Percentiles rank a stretch among this genome's conserved stretches.
Evolutionary conservation across 1,140 invertebrate species (phyloP).

Genomic region (Aphelenchoides avenae): DNA sequence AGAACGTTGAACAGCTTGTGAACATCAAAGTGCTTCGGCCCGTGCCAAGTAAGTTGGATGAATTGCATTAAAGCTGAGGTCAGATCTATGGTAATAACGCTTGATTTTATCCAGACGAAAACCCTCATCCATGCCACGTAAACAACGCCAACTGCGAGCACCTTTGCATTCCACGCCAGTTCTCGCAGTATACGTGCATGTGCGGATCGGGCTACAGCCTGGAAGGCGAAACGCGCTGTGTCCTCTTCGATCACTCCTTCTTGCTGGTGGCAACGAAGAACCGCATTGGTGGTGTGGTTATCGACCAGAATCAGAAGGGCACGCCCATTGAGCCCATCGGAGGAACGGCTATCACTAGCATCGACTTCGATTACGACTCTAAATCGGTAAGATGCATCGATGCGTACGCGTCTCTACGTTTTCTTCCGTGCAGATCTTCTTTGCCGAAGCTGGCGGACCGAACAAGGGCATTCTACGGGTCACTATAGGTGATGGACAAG

Average conservation of each 20-base stretch:
- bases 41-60: no score
- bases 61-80: no score
- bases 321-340: conserved; percentile 69
- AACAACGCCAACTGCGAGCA: conserved; percentile 72
- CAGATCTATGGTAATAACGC: conserved; percentile 10
- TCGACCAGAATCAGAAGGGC: conserved; percentile 52
- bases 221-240: conserved; percentile 32
- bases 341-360: conserved; percentile 91
- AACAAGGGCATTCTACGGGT: conserved; percentile 85
- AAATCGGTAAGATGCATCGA: no score
- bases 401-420: no score
- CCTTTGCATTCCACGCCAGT: conserved; percentile 52
- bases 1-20: conserved; percentile 74
- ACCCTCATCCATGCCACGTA: conserved; percentile 76
- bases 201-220: conserved; percentile 50
- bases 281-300: conserved; percentile 42
- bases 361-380: conserved; percentile 81
- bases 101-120: conserved; percentile 39
- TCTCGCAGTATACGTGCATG: conserved; percentile 44
- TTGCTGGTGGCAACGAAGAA: conserved; percentile 54
- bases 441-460: conserved; percentile 51
- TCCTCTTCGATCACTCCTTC: conserved; percentile 48
- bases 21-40: conserved; percentile 57
- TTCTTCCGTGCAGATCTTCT: no score
- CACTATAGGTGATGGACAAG: conserved; percentile 77